A percentile compares a stretch with the other conserved stretches of the same genome.
Evolutionary conservation across 1,140 invertebrate genomes (phyloP).

Genomic region (Hylaeus anthracinus): DNA sequence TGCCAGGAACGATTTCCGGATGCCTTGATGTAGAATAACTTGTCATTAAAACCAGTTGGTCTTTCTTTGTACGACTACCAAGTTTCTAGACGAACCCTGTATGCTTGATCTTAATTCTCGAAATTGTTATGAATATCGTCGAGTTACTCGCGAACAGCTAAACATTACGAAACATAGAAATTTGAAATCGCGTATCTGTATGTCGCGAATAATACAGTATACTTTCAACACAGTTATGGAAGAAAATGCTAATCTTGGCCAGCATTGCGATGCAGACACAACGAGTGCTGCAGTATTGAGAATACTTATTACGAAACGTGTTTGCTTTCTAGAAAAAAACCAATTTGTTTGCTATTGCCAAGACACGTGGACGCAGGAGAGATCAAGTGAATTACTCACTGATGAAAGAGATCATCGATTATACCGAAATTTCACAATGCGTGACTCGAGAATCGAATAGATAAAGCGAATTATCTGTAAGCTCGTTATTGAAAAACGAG

Average conservation of each 20-base stretch:
- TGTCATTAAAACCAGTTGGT: slow-evolving; percentile 2
- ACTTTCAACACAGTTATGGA: not conserved
- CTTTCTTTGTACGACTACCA: not conserved
- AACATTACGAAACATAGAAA: not conserved
- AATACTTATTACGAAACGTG: slow-evolving; percentile 37
- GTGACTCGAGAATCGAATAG: not conserved
- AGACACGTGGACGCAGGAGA: not conserved
- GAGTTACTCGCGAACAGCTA: not conserved
- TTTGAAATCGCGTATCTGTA: not conserved
- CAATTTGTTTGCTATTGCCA: not conserved
- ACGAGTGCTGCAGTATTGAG: not conserved
- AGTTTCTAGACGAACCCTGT: not conserved
- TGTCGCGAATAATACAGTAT: not conserved
- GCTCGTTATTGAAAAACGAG: too few relatives aligned
- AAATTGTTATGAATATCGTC: not conserved
- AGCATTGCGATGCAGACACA: not conserved
- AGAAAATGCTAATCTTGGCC: slow-evolving; percentile 8
- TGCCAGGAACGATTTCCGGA: not conserved
- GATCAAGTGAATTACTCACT: not conserved
- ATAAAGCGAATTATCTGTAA: not conserved
- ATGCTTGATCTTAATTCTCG: not conserved
- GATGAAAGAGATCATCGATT: slow-evolving; percentile 14
- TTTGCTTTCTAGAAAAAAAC: slow-evolving; percentile 44
- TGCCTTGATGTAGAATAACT: not conserved
- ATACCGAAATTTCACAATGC: not conserved